These are phyloP conservation scores for Lycophotia porphyrea DNA, from an alignment of 2,888 invertebrate species.

Conservation along the genomic window DNA sequence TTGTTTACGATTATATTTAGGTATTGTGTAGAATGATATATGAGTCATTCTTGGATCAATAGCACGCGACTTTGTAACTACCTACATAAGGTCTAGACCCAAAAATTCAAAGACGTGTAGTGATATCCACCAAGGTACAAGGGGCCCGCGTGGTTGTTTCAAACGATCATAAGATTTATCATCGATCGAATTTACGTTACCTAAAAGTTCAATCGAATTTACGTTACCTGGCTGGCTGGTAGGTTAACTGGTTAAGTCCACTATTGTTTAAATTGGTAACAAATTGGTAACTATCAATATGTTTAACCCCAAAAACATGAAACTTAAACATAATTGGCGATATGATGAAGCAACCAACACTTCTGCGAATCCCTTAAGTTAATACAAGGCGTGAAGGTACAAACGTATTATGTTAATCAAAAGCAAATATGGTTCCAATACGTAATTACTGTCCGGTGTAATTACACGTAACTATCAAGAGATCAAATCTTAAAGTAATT, in stretches of 20 bases:
- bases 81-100: background rate
- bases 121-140: too few species aligned
- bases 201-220: too few species aligned
- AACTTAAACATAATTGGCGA: background rate
- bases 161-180: too few species aligned
- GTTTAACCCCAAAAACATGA: background rate
- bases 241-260: too few species aligned
- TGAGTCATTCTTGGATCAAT: slow-evolving; percentile 4
- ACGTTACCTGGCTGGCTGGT: too few species aligned
- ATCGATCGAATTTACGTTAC: too few species aligned
- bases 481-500: slow-evolving; percentile 42
- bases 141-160: too few species aligned
- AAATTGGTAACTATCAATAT: too few species aligned
- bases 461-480: slow-evolving; percentile 32
- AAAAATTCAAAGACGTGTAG: too few species aligned
- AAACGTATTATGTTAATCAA: slow-evolving; percentile 24
- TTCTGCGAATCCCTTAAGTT: too few species aligned
- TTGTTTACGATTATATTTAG: background rate
- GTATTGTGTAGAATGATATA: slow-evolving; percentile 5
- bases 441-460: slow-evolving; percentile 35
- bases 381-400: background rate
- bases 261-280: too few species aligned
- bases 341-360: background rate
- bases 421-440: slow-evolving; percentile 30
- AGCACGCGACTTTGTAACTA: background rate